Conservation (phyloP, 2,113 vertebrate species). For the Erythrocebus patas region DNA sequence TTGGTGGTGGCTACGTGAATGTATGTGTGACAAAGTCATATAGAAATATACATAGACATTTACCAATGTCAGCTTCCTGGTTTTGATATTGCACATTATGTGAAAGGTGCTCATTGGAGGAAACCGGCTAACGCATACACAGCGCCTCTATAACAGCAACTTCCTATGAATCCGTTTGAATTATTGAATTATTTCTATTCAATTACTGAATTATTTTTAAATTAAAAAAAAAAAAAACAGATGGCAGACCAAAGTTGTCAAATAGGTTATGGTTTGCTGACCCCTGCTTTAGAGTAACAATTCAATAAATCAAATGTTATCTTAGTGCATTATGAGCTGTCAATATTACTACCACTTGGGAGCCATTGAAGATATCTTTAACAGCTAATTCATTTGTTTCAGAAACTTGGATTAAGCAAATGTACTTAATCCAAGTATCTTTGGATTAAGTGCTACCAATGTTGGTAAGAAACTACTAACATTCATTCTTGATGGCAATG, state of each 20-base stretch:
- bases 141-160: background rate
- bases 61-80: background rate
- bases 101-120: background rate
- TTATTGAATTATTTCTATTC: background rate
- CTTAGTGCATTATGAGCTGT: background rate
- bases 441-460: too few relatives aligned
- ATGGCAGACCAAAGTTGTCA: background rate
- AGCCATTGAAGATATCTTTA: background rate
- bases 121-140: background rate
- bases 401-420: constrained; percentile 16
- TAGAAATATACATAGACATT: background rate
- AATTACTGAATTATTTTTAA: background rate
- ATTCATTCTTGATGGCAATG: background rate
- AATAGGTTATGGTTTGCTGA: background rate
- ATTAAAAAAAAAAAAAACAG: background rate
- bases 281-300: background rate
- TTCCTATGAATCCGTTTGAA: background rate
- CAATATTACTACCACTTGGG: background rate
- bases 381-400: background rate
- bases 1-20: background rate
- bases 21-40: background rate
- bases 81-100: background rate
- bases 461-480: background rate
- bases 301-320: background rate
- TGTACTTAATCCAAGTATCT: background rate